These are phyloP conservation scores for Brachycybe producta DNA, from an alignment of 2,888 invertebrate genomes.

Conservation along the genomic window DNA sequence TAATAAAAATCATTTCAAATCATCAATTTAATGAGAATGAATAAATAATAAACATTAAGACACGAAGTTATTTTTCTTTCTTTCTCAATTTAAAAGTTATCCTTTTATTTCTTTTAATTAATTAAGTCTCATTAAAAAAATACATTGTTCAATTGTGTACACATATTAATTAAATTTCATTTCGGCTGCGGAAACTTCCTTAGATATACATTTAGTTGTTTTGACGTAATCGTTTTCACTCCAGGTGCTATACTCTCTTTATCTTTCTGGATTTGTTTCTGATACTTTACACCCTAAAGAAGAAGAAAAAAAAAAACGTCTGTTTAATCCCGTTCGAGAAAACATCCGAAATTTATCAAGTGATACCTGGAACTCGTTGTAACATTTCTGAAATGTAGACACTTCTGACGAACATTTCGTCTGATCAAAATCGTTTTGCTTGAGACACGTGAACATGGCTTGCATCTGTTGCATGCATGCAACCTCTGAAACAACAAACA, in stretches of 20 bases:
- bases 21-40: too few relatives aligned
- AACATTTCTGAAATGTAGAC: not conserved
- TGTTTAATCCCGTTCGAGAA: too few relatives aligned
- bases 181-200: not conserved
- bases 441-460: slow-evolving; percentile 8
- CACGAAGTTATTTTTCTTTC: too few relatives aligned
- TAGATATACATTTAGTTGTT: not conserved
- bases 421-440: slow-evolving; percentile 6
- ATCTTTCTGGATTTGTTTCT: not conserved
- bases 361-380: not conserved
- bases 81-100: too few relatives aligned
- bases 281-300: not conserved
- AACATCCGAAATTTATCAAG: too few relatives aligned
- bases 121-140: too few relatives aligned
- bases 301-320: not conserved
- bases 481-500: not conserved
- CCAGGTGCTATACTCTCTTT: not conserved
- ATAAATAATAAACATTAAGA: too few relatives aligned
- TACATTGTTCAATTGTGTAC: too few relatives aligned
- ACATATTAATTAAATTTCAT: too few relatives aligned
- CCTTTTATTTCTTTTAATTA: too few relatives aligned
- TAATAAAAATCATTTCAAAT: too few relatives aligned
- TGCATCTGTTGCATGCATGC: slow-evolving; percentile 7
- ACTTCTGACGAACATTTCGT: slow-evolving; percentile 1
- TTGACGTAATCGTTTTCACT: not conserved